Evolutionary conservation across 2,888 invertebrate species (phyloP), one percentile per base, ranked within the genome.

Genomic region (Acrobeloides nanus): DNA sequence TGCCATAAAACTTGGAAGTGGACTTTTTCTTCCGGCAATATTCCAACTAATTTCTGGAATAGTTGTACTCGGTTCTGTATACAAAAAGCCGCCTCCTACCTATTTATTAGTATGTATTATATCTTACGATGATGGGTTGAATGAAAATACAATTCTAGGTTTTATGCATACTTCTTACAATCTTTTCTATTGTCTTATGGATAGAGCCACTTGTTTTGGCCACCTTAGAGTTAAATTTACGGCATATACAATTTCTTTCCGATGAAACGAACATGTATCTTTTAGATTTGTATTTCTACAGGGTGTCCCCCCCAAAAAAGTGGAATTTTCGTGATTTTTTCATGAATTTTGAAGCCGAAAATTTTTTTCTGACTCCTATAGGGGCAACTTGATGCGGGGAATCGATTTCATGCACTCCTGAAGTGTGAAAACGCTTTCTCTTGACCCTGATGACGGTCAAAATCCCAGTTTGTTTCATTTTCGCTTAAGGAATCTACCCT

Each of bases 1-100:
- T 31, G 40, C 53, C 4, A 50, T 55, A 25, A 56, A 56, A 42
- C 29, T 58, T 21, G 59, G 57, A n/a, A 46, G 32, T 1, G 35
- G 48, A 12, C 24, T 55, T 7, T 38, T 56, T 20, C 24, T 56
- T 6, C 56, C 56, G 6, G 39, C 53, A 15, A 31, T 59, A 6
- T 23, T 59, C 24, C 56, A 56, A 51, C 35, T 56, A 23, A 10
- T 50, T 12, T 33, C 37, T 21, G 58, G 59, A n/a, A 15, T 56
- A 24, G 26, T 25, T 26, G 55, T 44, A n/a, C 29, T 56, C 12
- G 53, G 33, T 51, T 48, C 47, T 18, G 24, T 54, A 27, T 39
- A 27, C 21, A 37, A 33, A 24, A 17, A 46, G 15, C 53, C 57
- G 20, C 57, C 55, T n/a, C n/a, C n/a, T n/a, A n/a, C n/a, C n/a